Base-by-base conservation (phyloP, 1,140 invertebrate species). In the Drosophila pectinifera region DNA sequence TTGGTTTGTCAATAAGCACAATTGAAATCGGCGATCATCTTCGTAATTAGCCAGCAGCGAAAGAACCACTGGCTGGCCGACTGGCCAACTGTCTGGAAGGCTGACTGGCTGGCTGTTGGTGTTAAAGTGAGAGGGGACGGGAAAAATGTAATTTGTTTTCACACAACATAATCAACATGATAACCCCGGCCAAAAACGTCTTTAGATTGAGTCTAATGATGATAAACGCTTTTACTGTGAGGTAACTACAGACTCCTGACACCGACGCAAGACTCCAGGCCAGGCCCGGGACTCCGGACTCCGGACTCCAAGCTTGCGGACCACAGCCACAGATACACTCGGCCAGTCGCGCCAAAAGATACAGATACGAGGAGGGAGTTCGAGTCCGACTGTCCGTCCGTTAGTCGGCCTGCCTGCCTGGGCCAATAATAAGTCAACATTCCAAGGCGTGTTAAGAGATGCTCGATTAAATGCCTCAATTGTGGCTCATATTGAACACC, bases 151-250 rank as follows among this genome's bases (percentile, higher is more conserved):
- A 91, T 91, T 91, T 91, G 90, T 91, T 91, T 91, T 91, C 90
- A 91, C 90, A 91, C 90, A 91, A 91, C 90, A 91, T 91, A 91
- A 91, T 91, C 90, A 91, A 91, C 86, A 89, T 91, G 90, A 91
- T 91, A 91, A 91, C 88, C 84, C 83, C 74, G 59, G 57, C 80
- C 85, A 64, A 80, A 91, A 91, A 90, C 86, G 83, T 91, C 90
- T 91, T 91, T 91, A 91, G 91, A 91, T 91, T 91, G 90, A 91
- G 90, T 91, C 91, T 91, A 91, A 91, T 91, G 90, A 91, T 91
- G 90, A 91, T 91, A 90, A 90, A 91, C 90, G 91, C 83, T 91
- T 90, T 91, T 90, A 89, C 85, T 89, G 84, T 89, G 85, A 90
- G 85, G 85, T 89, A 89, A 89, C 84, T 89, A 89, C 77, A 89